These are phyloP conservation scores for Venturia canescens DNA, from an alignment of 1,140 invertebrate species.

Conservation along the genomic window DNA sequence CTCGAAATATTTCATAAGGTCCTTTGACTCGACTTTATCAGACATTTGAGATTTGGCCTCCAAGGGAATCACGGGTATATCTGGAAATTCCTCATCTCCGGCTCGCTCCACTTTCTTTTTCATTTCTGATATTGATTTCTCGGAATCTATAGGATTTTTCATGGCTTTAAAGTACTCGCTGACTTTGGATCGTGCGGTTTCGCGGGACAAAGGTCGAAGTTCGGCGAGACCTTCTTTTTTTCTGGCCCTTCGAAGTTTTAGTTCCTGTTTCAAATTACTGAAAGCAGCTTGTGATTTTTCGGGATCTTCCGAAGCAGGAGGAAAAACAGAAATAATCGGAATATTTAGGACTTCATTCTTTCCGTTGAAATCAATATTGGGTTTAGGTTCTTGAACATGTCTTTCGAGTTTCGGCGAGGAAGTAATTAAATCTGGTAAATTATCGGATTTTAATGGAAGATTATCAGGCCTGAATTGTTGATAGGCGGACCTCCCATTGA, in stretches of 20 bases:
- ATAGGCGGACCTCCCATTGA: no score
- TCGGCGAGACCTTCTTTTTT: constrained; percentile 62
- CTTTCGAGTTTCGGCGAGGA: constrained; percentile 63
- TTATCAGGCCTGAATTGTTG: not conserved
- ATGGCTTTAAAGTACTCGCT: constrained; percentile 66
- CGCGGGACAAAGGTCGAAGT: constrained; percentile 67
- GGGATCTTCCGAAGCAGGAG: not conserved
- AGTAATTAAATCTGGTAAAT: constrained; percentile 68
- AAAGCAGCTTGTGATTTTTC: constrained; percentile 54
- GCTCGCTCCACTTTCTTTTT: constrained; percentile 31
- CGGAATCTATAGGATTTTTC: constrained; percentile 26
- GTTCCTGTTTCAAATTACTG: constrained; percentile 67
- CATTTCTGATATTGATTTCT: constrained; percentile 35
- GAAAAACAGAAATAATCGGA: constrained; percentile 61
- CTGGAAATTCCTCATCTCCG: constrained; percentile 1
- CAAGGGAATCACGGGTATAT: constrained; percentile 58
- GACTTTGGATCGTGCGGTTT: constrained; percentile 69
- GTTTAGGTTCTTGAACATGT: constrained; percentile 47
- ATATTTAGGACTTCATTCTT: constrained; percentile 22
- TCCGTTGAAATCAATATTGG: not conserved
- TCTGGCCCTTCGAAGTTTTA: constrained; percentile 66
- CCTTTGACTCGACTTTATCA: constrained; percentile 65
- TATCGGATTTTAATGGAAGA: constrained; percentile 48
- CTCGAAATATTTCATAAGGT: constrained; percentile 72
- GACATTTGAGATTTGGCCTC: constrained; percentile 67